Conservation (phyloP, 2,888 invertebrate genomes). For the Horisme vitalbata region DNA sequence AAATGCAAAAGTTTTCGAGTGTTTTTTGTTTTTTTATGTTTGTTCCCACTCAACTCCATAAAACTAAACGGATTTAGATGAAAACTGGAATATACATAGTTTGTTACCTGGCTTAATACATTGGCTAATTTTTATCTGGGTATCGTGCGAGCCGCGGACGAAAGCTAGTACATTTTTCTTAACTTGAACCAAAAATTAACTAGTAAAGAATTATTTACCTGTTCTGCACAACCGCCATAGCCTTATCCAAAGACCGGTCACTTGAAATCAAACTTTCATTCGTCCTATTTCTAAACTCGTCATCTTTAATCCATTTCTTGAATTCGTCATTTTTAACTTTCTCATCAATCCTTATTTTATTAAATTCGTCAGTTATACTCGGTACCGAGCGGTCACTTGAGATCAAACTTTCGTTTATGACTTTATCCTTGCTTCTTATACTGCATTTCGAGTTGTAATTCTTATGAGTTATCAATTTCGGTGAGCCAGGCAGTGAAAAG, state of each 20-base stretch:
- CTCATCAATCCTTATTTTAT: constrained; percentile 7
- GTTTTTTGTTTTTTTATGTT: too few species aligned
- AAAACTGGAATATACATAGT: too few species aligned
- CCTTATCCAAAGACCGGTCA: constrained; percentile 53
- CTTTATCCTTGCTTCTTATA: constrained; percentile 54
- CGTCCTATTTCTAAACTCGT: constrained; percentile 18
- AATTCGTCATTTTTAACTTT: neutral
- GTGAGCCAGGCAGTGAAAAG: constrained; percentile 72
- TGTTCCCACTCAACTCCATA: too few species aligned
- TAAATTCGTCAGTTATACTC: constrained; percentile 5
- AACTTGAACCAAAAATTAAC: too few species aligned
- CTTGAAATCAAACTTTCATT: constrained; percentile 25
- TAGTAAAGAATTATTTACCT: constrained; percentile 13
- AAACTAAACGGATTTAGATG: too few species aligned
- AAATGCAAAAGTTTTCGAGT: too few species aligned
- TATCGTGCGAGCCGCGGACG: too few species aligned
- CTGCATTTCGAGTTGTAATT: constrained; percentile 68
- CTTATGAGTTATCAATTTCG: constrained; percentile 61
- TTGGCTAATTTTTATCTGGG: too few species aligned
- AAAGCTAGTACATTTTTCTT: too few species aligned
- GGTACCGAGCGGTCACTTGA: constrained; percentile 18
- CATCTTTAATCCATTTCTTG: neutral
- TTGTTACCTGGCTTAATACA: too few species aligned
- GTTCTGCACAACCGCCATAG: constrained; percentile 64
- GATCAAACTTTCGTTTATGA: constrained; percentile 16